These are phyloP conservation scores for Cyprinodon tularosa DNA, from an alignment of 2,113 vertebrate genomes.

Conservation along the genomic window DNA sequence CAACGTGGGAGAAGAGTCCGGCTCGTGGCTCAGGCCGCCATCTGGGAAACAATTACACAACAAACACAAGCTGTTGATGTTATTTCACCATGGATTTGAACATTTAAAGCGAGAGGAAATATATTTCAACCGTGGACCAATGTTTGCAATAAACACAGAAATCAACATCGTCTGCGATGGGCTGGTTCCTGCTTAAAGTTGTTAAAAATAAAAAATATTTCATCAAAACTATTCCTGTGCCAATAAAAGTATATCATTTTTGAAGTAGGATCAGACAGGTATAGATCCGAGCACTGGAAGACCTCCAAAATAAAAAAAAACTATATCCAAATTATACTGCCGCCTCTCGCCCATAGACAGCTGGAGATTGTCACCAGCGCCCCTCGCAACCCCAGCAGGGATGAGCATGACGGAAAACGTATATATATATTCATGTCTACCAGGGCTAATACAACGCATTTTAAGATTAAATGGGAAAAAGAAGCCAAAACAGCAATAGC, in stretches of 20 bases:
- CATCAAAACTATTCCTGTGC: too few species aligned
- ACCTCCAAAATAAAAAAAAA: not conserved
- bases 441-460: not conserved
- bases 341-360: too few species aligned
- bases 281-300: not conserved
- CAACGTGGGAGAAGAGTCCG: conserved; percentile 64
- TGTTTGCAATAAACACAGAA: too few species aligned
- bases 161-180: too few species aligned
- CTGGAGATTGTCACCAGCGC: too few species aligned
- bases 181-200: too few species aligned
- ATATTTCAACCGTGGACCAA: too few species aligned
- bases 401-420: too few species aligned
- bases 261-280: too few species aligned
- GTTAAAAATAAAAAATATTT: too few species aligned
- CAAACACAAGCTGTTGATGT: not conserved
- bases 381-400: too few species aligned
- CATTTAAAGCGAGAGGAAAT: not conserved
- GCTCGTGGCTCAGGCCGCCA: conserved; percentile 80
- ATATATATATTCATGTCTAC: not conserved
- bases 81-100: not conserved
- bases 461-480: not conserved
- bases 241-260: too few species aligned
- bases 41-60: conserved; percentile 72
- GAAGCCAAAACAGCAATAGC: not conserved
- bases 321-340: not conserved